phyloP scores from a whole-genome alignment of 2,797 vertebrate species.

The Artibeus jamaicensis region DNA sequence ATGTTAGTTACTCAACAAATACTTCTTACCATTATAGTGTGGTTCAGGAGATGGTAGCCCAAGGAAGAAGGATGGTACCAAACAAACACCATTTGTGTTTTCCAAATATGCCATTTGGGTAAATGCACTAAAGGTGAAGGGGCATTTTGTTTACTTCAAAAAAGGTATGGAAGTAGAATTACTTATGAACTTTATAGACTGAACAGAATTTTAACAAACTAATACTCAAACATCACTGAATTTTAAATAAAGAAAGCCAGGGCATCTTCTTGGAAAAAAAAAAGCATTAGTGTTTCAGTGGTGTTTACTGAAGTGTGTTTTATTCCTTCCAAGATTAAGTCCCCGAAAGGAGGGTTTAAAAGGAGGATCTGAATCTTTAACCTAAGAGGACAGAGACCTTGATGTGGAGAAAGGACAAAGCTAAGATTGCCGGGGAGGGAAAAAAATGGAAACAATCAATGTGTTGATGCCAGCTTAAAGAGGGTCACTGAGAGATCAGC shows the following conservation, averaged over 20 bases:
- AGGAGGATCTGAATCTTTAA: slow-evolving; percentile 73
- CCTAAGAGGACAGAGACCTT: slow-evolving; percentile 75
- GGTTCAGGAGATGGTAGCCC: background rate
- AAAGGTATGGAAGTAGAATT: background rate
- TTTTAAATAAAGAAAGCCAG: slow-evolving; percentile 23
- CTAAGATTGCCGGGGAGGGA: slow-evolving; percentile 67
- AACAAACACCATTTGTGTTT: background rate
- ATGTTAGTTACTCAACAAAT: background rate
- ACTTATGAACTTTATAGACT: background rate
- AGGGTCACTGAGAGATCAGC: slow-evolving; percentile 82
- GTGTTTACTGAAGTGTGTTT: slow-evolving; percentile 1
- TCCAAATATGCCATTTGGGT: background rate
- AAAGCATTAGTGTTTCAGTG: background rate
- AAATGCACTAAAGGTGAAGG: background rate
- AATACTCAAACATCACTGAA: background rate
- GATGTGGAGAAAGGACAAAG: slow-evolving; percentile 75
- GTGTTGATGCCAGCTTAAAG: slow-evolving; percentile 80
- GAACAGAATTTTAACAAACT: background rate
- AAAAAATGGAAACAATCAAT: slow-evolving; percentile 81
- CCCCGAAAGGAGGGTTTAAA: slow-evolving; percentile 57
- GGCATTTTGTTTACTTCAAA: background rate
- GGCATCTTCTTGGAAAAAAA: background rate
- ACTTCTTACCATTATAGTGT: background rate
- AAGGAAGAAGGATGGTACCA: background rate
- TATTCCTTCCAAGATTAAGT: slow-evolving; percentile 23